Percentiles rank a stretch among this genome's conserved stretches.
Conservation (phyloP, 2,888 invertebrate genomes). For the Amorpha juglandis region DNA sequence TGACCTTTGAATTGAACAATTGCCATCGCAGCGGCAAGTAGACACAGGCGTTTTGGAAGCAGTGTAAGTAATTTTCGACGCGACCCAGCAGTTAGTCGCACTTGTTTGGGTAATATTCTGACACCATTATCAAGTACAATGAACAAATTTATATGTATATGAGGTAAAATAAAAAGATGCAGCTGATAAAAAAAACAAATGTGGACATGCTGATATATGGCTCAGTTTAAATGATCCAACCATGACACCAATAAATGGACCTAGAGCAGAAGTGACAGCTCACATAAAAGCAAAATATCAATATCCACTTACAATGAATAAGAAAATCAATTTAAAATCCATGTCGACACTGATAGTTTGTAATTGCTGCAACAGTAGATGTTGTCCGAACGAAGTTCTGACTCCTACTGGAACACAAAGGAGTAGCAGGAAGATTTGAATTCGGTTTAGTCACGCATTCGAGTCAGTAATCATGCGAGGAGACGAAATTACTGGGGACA, state of each 20-base stretch:
- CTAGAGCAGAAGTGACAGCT: too few species aligned
- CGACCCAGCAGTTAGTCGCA: too few species aligned
- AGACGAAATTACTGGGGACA: slow-evolving; percentile 54
- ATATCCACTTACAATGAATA: slow-evolving; percentile 40
- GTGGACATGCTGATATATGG: too few species aligned
- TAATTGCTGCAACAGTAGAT: slow-evolving; percentile 23
- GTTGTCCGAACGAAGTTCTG: slow-evolving; percentile 44
- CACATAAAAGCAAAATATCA: background rate
- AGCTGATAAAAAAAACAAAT: too few species aligned
- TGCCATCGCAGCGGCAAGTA: too few species aligned
- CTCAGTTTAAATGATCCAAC: background rate
- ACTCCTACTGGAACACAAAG: slow-evolving; percentile 60
- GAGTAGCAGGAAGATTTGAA: slow-evolving; percentile 67
- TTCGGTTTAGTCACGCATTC: slow-evolving; percentile 60
- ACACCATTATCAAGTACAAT: too few species aligned
- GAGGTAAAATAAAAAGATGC: too few species aligned
- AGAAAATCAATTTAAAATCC: slow-evolving; percentile 35
- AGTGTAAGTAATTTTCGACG: too few species aligned
- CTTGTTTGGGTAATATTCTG: too few species aligned
- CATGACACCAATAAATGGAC: background rate
- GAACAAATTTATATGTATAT: too few species aligned
- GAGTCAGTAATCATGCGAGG: slow-evolving; percentile 53
- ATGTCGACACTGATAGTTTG: slow-evolving; percentile 48
- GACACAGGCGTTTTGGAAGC: too few species aligned
- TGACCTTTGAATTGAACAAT: too few species aligned